These are phyloP conservation scores for Ctenomys sociabilis DNA, from an alignment of 2,113 vertebrate genomes.

Conservation along the genomic window DNA sequence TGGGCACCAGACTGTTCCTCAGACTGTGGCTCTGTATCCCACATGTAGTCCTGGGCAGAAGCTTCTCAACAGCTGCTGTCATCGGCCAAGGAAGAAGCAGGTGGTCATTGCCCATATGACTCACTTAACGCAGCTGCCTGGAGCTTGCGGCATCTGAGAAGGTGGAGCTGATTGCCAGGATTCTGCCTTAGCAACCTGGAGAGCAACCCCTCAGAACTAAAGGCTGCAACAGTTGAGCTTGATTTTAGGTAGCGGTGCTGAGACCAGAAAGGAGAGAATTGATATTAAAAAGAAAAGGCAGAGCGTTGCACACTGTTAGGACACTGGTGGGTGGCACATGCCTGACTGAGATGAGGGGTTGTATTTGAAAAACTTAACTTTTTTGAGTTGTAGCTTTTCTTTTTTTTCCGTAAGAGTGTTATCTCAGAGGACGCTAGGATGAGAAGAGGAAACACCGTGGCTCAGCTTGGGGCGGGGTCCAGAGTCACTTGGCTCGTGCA, in stretches of 20 bases:
- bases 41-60: not conserved
- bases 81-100: not conserved
- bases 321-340: not conserved
- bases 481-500: not conserved
- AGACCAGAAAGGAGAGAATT: not conserved
- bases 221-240: not conserved
- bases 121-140: not conserved
- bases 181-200: not conserved
- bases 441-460: not conserved
- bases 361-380: constrained; percentile 5
- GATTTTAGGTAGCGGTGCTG: not conserved
- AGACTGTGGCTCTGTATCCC: not conserved
- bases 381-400: not conserved
- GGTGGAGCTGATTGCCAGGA: not conserved
- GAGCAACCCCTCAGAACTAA: not conserved
- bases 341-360: not conserved
- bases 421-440: not conserved
- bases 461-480: not conserved
- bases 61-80: not conserved
- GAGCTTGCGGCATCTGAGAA: not conserved
- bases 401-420: not conserved
- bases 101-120: not conserved
- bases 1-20: not conserved
- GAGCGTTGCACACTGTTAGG: rapidly evolving
- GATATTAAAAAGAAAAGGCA: no score